Percentiles rank a stretch among this genome's conserved stretches.
Conservation (phyloP, 2,888 invertebrate genomes). For the Cheilosia vernalis region DNA sequence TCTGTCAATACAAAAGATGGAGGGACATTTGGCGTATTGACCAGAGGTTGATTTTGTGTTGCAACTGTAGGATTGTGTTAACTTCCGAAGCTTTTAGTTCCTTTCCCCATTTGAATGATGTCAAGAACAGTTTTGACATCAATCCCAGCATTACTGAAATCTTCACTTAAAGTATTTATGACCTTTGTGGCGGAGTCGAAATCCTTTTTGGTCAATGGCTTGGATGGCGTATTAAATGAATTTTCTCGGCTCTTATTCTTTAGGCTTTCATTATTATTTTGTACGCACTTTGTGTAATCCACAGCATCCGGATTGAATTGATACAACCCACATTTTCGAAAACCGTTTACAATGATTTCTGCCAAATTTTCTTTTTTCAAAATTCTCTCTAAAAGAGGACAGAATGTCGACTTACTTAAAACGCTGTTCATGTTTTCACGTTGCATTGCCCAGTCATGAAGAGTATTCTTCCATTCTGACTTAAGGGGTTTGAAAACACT, state of each 20-base stretch:
- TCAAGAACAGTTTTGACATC: too few species aligned
- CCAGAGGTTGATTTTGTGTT: too few species aligned
- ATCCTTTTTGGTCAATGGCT: neutral
- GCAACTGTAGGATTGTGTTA: too few species aligned
- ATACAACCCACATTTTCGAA: too few species aligned
- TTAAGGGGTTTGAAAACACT: neutral
- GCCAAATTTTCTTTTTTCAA: conserved; percentile 10
- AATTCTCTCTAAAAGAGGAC: conserved; percentile 11
- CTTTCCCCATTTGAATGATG: too few species aligned
- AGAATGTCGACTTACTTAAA: conserved; percentile 4
- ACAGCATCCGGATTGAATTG: too few species aligned
- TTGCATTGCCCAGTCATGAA: conserved; percentile 14
- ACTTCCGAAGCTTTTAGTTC: too few species aligned
- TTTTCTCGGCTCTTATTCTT: conserved; percentile 10
- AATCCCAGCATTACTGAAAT: neutral
- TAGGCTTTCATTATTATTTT: conserved; percentile 9
- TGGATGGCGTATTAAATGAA: conserved; percentile 2
- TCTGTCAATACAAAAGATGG: neutral
- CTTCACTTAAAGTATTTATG: conserved; percentile 1
- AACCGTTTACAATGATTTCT: conserved; percentile 10
- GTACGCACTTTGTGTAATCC: conserved; percentile 18
- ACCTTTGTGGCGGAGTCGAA: too few species aligned
- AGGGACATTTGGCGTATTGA: neutral
- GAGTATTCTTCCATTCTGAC: conserved; percentile 5
- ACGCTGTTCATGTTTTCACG: neutral